Evolutionary conservation across 2,888 invertebrate species (phyloP), one percentile per base, ranked within the genome.

Genomic region (Apodemia hepburni): DNA sequence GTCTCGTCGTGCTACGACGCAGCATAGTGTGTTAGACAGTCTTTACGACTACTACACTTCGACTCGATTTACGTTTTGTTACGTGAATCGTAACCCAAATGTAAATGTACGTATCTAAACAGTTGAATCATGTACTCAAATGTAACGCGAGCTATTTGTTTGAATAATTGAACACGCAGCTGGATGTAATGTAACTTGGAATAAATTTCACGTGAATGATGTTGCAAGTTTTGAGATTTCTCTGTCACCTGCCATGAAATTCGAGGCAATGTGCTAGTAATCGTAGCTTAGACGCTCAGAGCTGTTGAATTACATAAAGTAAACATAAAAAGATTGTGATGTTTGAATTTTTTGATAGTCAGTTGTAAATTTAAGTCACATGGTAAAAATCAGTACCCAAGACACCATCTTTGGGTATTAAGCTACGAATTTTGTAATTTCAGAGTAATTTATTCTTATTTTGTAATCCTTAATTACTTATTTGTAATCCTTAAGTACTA

Each of bases 111-210:
- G 27, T 15, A 54, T 27, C 15, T 15, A 27, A 45, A 27, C 54
- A 54, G 27, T 54, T 27, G 27, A 27, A 54, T 27, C 27, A 54
- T 29, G 27, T 27, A 15, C 54, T 29, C 54, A 15, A 27, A 15
- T 15, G 54, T 54, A 54, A 54, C 54, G 54, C 3, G 12, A 54
- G 27, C 27, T 15, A 54, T 54, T 54, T 54, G 27, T 27, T 22
- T 54, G 54, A 54, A 54, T 54, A 54, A 54, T 27, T 54, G 27
- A 54, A 29, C 27, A 29, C 54, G 54, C 54, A 54, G 54, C 54
- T 54, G 54, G 12, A 51, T 51, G 17, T 49, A 49, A 49, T 49
- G 51, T 51, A 51, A 22, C 51, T 12, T 51, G 22, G 12, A 51
- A 51, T 51, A 27, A 51, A 22, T 27, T 18, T 12, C 22, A 22